These are phyloP conservation scores for Smittia sp. DNA, from an alignment of 2,888 invertebrate genomes.

Conservation along the genomic window DNA sequence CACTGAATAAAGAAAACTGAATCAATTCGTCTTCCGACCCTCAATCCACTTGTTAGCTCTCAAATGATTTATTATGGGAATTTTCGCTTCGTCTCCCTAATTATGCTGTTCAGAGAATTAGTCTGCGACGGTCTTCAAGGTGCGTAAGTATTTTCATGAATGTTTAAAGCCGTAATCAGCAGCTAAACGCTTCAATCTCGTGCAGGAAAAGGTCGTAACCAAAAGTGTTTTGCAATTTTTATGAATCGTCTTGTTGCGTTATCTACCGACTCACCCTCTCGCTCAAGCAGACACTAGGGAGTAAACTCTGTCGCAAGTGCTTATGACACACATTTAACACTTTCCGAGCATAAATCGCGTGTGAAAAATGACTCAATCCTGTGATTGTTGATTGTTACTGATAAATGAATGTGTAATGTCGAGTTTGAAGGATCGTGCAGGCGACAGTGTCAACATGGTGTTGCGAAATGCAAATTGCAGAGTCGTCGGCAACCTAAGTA, in stretches of 20 bases:
- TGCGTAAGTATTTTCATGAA: slow-evolving; percentile 9
- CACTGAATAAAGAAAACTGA: not conserved
- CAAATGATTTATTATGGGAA: slow-evolving; percentile 34
- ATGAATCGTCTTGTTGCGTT: not conserved
- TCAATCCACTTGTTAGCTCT: slow-evolving; percentile 18
- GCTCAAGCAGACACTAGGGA: not conserved
- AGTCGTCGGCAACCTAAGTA: not conserved
- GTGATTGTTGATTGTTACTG: slow-evolving; percentile 2
- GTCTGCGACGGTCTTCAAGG: slow-evolving; percentile 5
- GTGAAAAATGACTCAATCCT: slow-evolving; percentile 35
- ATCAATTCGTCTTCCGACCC: not conserved
- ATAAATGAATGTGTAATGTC: slow-evolving; percentile 7
- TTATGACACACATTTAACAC: slow-evolving; percentile 40
- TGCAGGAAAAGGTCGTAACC: not conserved
- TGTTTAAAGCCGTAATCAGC: not conserved
- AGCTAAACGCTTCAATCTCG: not conserved
- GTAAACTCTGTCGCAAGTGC: slow-evolving; percentile 26
- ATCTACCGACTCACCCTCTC: not conserved
- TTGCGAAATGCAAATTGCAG: slow-evolving; percentile 1
- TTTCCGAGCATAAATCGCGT: slow-evolving; percentile 25
- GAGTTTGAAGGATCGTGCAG: not conserved
- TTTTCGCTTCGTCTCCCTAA: slow-evolving; percentile 7
- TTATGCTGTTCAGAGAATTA: slow-evolving; percentile 15
- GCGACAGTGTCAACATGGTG: not conserved
- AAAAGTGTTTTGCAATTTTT: not conserved